A percentile compares a stretch with the other conserved stretches of the same genome.
Evolutionary conservation across 2,888 invertebrate species (phyloP).

Genomic region (Spatulosminthurus flaviceps): DNA sequence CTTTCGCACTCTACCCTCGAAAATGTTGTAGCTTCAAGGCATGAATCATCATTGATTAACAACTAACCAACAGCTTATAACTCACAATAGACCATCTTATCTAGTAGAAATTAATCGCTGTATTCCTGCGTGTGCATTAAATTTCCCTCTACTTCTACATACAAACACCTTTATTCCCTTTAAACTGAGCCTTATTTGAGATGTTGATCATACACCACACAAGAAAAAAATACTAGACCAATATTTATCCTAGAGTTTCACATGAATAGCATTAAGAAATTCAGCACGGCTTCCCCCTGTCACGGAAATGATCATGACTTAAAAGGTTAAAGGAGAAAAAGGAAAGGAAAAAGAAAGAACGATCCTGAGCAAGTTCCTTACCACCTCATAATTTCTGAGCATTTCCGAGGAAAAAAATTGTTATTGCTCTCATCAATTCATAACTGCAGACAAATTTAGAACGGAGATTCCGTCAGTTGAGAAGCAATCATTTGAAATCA

Average conservation of each 20-base stretch:
- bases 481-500: conserved; percentile 15
- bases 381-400: neutral
- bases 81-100: neutral
- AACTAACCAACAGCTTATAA: neutral
- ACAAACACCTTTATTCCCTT: no score
- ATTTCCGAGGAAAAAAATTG: neutral
- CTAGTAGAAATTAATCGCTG: neutral
- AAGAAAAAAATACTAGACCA: neutral
- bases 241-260: neutral
- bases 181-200: no score
- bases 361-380: neutral
- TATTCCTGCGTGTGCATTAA: neutral
- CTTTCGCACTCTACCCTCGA: conserved; percentile 28
- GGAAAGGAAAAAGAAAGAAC: neutral
- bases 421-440: neutral
- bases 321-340: neutral
- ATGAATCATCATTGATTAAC: conserved; percentile 39
- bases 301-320: neutral
- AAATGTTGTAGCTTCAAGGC: conserved; percentile 28
- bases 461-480: neutral
- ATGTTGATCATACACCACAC: neutral
- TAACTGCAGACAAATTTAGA: neutral
- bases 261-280: neutral
- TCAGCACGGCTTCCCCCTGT: neutral
- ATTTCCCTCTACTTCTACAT: no score